Evolutionary conservation across 2,888 invertebrate species (phyloP), one percentile per base, ranked within the genome.

Genomic region (Vanessa cardui): DNA sequence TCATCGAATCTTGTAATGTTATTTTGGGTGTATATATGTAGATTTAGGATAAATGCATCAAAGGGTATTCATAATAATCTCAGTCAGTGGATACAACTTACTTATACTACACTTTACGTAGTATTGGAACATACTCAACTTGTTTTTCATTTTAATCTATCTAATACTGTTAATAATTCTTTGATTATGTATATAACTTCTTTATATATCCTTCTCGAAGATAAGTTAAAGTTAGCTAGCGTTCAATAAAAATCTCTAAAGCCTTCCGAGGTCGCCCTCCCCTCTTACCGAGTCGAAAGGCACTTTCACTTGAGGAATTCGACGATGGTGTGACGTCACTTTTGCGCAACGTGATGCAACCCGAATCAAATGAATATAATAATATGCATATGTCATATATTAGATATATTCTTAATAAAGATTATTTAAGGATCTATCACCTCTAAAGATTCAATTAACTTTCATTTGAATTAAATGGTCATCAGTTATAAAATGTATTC

Each of bases 271-370:
- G 83, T 82, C 69, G 81, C 77, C 82, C 82, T 65, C 86, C 85
- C 83, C 85, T 80, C 83, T 74, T 76, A 74, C 77, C 39, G 46
- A 69, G 78, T 88, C 83, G 89, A 91, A 90, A 89, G 89, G 86
- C 81, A 90, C 92, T 92, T 92, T 92, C 92, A 90, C 92, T 89
- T 66, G 62, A 81, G 84, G 92, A 90, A 92, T 92, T 83, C 87
- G 86, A 80, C 77, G 78, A 76, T 78, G 73, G 66, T 61, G 50
- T 89, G 89, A 91, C 90, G 89, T 91, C 88, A 90, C 21, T 70
- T 88, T 90, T 88, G 86, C 89, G 89, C 87, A 92, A 91, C 77
- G 76, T 90, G 88, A 92, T 84, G 90, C 89, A 91, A 90, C 80
- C 45, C 73, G 31, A 64, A 46, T 66, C 71, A 58, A 72, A 74